A percentile compares a stretch with the other conserved stretches of the same genome.
Conservation (phyloP, 2,113 vertebrate genomes). For the Capreolus pygargus region DNA sequence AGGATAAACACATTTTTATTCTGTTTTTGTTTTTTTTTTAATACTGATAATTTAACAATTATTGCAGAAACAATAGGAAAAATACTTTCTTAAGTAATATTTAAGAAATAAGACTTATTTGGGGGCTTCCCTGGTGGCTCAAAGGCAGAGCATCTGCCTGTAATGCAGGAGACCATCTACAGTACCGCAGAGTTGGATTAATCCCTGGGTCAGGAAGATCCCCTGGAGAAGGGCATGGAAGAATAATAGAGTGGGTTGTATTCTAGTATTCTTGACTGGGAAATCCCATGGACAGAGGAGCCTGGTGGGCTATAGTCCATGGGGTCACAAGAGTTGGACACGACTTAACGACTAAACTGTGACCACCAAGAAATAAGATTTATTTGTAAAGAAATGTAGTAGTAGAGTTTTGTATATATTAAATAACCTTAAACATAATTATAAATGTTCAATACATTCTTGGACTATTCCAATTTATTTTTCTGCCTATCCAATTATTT, state of each 20-base stretch:
- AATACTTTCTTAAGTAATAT: background rate
- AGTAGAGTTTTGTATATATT: background rate
- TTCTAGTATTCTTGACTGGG: background rate
- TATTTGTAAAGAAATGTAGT: background rate
- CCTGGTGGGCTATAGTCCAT: background rate
- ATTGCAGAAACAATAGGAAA: background rate
- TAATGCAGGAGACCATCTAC: background rate
- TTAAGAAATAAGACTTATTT: background rate
- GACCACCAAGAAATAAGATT: background rate
- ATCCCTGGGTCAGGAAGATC: background rate
- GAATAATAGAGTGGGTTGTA: no score
- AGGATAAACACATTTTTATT: background rate
- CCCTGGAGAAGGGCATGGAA: background rate
- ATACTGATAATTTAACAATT: background rate
- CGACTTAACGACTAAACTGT: rapidly evolving
- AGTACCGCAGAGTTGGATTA: background rate
- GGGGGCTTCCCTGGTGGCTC: background rate
- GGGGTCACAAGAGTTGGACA: background rate
- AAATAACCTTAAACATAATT: background rate
- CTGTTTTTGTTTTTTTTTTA: background rate
- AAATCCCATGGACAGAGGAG: background rate
- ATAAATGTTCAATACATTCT: background rate
- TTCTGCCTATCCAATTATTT: background rate
- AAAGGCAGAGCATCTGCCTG: background rate
- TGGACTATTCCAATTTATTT: background rate